Base-by-base conservation (phyloP, 1,140 invertebrate species). In the Formica selysi region DNA sequence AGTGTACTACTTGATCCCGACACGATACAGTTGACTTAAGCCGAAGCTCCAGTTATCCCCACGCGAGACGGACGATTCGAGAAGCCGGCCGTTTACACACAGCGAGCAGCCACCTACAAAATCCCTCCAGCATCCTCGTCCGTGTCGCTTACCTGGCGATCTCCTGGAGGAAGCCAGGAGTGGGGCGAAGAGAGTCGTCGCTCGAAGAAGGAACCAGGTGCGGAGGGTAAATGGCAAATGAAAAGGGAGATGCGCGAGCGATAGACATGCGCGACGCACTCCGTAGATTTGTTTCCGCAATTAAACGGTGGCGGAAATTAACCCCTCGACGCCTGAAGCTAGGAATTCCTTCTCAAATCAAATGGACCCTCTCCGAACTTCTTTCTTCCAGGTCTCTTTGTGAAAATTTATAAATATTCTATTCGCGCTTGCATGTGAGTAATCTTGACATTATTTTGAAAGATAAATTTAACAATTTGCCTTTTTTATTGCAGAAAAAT, bases 1-100 rank as follows among this genome's bases (percentile, higher is more conserved):
- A 88, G 88, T 78, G 90, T 88, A 94, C 93, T 93, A 93, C 92
- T 93, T 93, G 89, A 92, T 81, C 86, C 89, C 87, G 89, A 87
- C 76, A 89, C 91, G 92, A 94, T 94, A 89, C 93, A 94, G 91
- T 94, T 94, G 92, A 93, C 93, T 94, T 94, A 90, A 93, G 89
- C 91, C 90, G 87, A 93, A 93, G 93, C 93, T 94, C 92, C 90
- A 93, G 93, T 94, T 94, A 94, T 93, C 93, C 93, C 93, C 93
- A 93, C 92, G 87, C 91, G 48, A 51, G 48, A 19, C 64, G 36
- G n/a, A 51, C 44, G 51, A 68, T 87, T 62, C 54, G 79, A 83
- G 62, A 74, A 73, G 83, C 32, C 57, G 76, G 36, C 64, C 71
- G 48, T 16, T 19, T 59, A n/a, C 51, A 5, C 4, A 3, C 71